Base-by-base conservation (phyloP, 1,140 invertebrate genomes). In the Penaeus chinensis region DNA sequence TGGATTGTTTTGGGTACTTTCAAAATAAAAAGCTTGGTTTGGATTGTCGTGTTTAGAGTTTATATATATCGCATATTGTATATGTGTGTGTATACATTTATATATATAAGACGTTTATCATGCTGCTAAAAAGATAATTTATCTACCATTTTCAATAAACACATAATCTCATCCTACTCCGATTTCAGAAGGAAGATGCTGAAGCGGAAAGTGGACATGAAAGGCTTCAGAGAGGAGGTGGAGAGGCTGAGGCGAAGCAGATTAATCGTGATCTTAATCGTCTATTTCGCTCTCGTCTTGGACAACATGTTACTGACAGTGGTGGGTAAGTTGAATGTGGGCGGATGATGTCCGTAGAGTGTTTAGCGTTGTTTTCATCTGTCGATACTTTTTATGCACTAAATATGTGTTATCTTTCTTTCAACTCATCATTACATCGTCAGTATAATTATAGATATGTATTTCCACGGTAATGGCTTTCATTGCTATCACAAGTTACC, bases 231-330 rank as follows among this genome's bases (percentile, higher is more conserved):
- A 47, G 71, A 78, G 13, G 80, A 76, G 27, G 66, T 87, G 54
- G 61, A 76, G 47, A 10, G 61, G 27, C 27, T 82, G 61, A 74
- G 86, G 18, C 20, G 66, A n/a, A 87, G 86, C n/a, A 77, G 80
- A 24, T 47, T 80, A 11, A 76, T 76, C 7, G 87, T 91, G 42
- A 81, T 91, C 19, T 13, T 91, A 4, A 83, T 91, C 27, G 91
- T 91, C 7, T 91, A 91, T 63, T 27, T 84, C 8, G 90, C 95
- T 47, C 93, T 96, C 86, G 93, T 96, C 88, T 92, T 96, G 91
- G 95, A 96, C 93, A 96, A 96, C 92, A 94, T 96, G 85, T 92
- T 96, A 19, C 92, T 96, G 32, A 96, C 96, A 22, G 95, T 96
- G 76, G 95, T 96, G 84, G 96, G 95, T 96, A 93, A 95, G 95